Base-by-base conservation (phyloP, 2,797 vertebrate species). In the Smutsia temminckii region DNA sequence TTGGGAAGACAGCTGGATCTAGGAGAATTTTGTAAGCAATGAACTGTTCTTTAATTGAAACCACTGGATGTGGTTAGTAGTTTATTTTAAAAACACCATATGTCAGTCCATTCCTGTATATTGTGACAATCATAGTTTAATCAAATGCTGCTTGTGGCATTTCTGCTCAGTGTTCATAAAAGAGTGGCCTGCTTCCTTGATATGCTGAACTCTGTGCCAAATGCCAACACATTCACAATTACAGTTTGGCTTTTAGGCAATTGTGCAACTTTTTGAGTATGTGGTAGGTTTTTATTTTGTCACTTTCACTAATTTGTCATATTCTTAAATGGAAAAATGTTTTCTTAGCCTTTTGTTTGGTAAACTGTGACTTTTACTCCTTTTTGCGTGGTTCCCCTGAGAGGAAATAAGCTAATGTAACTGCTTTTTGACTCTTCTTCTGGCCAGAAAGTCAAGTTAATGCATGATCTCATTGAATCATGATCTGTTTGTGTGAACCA, bases 1-100 rank as follows among this genome's bases (percentile, higher is more conserved):
- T 97, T 95, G 81, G 95, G 96, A 96, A 96, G 95, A 78, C 97
- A 97, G 96, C 95, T 97, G 94, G 86, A 66, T 95, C 71, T 74
- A 57, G 95, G 95, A 93, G 94, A 95, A 91, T 95, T 97, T 97
- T 96, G 83, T 96, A 95, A 96, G 94, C 95, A 95, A n/a, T 78
- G 93, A 97, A 93, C 89, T 84, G 93, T 96, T 95, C 94, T 97
- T 97, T 96, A 97, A 98, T 96, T 96, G 96, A 96, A 98, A 97
- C 97, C 97, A 97, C 84, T 98, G 97, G 96, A 96, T 96, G 91
- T 94, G 96, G 96, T 97, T 96, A 91, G 95, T 94, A 94, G 96
- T 96, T 97, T 97, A 96, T 96, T 97, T 97, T 93, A 96, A 97
- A 97, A 97, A 97, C 87, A 95, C 89, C 96, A 85, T 95, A 93